Percentiles rank a stretch among this genome's conserved stretches.
phyloP scores from a whole-genome alignment of 2,113 vertebrate species.

The Zosterops japonicus region DNA sequence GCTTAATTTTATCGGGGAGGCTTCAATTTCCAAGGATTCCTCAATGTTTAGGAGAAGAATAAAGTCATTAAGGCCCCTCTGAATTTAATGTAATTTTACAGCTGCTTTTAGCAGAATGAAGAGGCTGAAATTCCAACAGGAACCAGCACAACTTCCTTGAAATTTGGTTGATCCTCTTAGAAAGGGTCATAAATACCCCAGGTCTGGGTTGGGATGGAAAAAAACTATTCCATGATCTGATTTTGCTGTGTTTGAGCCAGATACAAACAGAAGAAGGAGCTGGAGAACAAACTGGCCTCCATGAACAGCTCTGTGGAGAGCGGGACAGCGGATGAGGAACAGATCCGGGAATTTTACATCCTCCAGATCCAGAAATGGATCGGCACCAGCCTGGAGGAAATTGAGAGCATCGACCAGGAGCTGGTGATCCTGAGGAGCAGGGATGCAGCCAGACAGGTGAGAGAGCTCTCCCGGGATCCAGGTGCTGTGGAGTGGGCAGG shows the following conservation, averaged over 20 bases:
- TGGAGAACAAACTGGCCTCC: slow-evolving; percentile 82
- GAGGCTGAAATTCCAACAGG: neutral
- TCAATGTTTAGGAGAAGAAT: neutral
- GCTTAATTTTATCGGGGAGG: neutral
- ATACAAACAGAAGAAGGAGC: slow-evolving; percentile 88
- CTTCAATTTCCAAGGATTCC: neutral
- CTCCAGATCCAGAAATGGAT: slow-evolving; percentile 86
- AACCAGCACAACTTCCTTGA: neutral
- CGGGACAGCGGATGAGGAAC: slow-evolving; percentile 85
- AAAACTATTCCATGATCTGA: neutral
- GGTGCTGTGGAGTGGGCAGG: neutral
- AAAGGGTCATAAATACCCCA: neutral
- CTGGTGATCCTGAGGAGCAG: slow-evolving; percentile 82
- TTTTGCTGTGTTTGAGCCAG: slow-evolving; percentile 56
- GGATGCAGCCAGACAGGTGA: slow-evolving; percentile 76
- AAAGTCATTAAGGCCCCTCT: accelerated
- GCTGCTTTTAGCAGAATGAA: neutral
- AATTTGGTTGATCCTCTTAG: neutral
- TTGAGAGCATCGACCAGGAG: slow-evolving; percentile 92
- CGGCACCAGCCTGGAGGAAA: slow-evolving; percentile 84
- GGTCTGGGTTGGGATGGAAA: neutral
- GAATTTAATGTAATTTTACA: neutral
- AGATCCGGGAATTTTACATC: slow-evolving; percentile 83
- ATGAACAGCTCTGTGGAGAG: slow-evolving; percentile 77
- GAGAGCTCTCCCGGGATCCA: neutral